phyloP scores from a whole-genome alignment of 2,888 invertebrate species.

The Habroteleia sp. region DNA sequence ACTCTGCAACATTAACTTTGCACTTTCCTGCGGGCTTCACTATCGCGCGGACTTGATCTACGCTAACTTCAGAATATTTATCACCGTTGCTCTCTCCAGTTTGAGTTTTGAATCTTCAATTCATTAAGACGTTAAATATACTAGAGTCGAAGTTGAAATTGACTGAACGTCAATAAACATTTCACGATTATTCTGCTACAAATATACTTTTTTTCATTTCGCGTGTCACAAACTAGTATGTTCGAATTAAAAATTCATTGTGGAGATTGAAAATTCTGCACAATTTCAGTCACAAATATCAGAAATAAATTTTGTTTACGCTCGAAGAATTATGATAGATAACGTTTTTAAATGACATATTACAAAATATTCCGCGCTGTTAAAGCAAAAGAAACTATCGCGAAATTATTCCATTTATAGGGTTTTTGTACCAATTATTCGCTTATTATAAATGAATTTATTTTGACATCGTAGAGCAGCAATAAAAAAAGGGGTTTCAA shows the following conservation, averaged over 20 bases:
- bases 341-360: no score
- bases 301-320: conserved; percentile 14
- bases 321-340: conserved; percentile 10
- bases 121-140: conserved; percentile 57
- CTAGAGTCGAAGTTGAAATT: conserved; percentile 38
- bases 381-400: no score
- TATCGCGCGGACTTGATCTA: conserved; percentile 32
- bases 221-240: conserved; percentile 5
- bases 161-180: conserved; percentile 48
- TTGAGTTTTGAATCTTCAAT: conserved; percentile 56
- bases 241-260: conserved; percentile 23
- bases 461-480: no score
- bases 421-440: not conserved
- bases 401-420: no score
- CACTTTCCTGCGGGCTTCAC: conserved; percentile 51
- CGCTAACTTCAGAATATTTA: conserved; percentile 52
- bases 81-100: conserved; percentile 31
- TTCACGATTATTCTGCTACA: conserved; percentile 10
- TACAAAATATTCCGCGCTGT: not conserved
- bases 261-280: conserved; percentile 13
- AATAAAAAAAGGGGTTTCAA: not conserved
- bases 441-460: no score
- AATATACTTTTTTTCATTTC: conserved; percentile 27
- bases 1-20: conserved; percentile 60
- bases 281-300: conserved; percentile 8